These are phyloP conservation scores for Salminus brasiliensis DNA, from an alignment of 2,113 vertebrate species.

Conservation along the genomic window DNA sequence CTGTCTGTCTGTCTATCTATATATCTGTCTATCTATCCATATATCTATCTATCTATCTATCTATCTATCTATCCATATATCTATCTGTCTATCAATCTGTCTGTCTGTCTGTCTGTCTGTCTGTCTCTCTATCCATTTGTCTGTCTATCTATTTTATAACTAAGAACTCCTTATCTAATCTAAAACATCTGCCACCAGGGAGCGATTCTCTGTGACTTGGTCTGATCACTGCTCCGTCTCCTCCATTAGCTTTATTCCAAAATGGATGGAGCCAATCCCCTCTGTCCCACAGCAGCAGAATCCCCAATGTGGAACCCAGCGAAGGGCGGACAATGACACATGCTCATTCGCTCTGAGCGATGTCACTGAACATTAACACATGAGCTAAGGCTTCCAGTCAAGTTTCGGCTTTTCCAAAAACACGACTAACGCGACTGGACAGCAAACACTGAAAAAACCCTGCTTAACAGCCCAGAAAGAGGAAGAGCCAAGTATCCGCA, in stretches of 20 bases:
- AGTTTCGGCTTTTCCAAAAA: constrained; percentile 60
- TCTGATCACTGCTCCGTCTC: neutral
- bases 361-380: constrained; percentile 71
- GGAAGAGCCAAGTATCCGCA: neutral
- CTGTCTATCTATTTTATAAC: neutral
- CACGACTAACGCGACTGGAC: constrained; percentile 63
- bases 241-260: constrained; percentile 44
- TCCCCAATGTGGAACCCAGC: constrained; percentile 51
- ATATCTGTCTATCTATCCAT: no score
- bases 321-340: constrained; percentile 70
- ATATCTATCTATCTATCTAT: no score
- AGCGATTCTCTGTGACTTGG: neutral
- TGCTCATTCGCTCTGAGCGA: constrained; percentile 61
- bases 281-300: constrained; percentile 45
- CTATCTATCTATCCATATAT: no score
- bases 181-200: neutral
- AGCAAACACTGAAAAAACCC: constrained; percentile 43
- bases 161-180: neutral
- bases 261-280: constrained; percentile 40
- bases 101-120: no score
- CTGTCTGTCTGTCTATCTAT: no score
- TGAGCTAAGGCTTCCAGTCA: constrained; percentile 62
- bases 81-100: no score
- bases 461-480: constrained; percentile 15
- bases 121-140: no score